Conservation (phyloP, 2,888 invertebrate species). For the Campoplex capitator region DNA sequence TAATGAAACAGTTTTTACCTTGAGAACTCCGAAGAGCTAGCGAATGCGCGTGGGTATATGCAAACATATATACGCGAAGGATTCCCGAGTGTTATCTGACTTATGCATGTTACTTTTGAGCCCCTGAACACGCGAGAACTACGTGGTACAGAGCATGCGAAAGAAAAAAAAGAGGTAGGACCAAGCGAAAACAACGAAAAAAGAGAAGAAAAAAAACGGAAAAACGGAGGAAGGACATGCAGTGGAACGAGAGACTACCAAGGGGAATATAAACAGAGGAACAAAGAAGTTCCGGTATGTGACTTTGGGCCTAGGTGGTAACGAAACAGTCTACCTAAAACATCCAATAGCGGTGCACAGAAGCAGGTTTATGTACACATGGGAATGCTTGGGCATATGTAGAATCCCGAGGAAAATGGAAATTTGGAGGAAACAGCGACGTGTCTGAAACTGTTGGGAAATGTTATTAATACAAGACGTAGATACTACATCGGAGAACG, state of each 20-base stretch:
- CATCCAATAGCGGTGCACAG: slow-evolving; percentile 10
- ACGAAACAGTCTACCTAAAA: not conserved
- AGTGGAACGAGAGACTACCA: slow-evolving; percentile 35
- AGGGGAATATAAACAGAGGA: slow-evolving; percentile 48
- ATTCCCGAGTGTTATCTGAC: slow-evolving; percentile 72
- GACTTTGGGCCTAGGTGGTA: slow-evolving; percentile 30
- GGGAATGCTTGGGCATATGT: slow-evolving; percentile 4
- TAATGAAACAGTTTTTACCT: slow-evolving; percentile 22
- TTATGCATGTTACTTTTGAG: slow-evolving; percentile 77
- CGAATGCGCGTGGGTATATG: slow-evolving; percentile 11
- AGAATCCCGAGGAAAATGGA: not conserved
- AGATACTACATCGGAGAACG: too few species aligned
- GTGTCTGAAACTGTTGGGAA: not conserved
- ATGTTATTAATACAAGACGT: too few species aligned
- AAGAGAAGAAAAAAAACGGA: slow-evolving; percentile 27
- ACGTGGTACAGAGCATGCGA: slow-evolving; percentile 33
- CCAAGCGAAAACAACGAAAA: slow-evolving; percentile 15
- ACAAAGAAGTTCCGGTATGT: slow-evolving; percentile 56
- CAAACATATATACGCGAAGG: slow-evolving; percentile 22
- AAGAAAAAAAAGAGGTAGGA: slow-evolving; percentile 24
- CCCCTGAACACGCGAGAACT: slow-evolving; percentile 70
- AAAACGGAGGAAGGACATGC: slow-evolving; percentile 9
- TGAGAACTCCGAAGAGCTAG: slow-evolving; percentile 45
- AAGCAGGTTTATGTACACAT: slow-evolving; percentile 7
- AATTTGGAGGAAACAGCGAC: not conserved